These are phyloP conservation scores for Drosophila subquinaria DNA, from an alignment of 2,888 invertebrate species.

Conservation along the genomic window DNA sequence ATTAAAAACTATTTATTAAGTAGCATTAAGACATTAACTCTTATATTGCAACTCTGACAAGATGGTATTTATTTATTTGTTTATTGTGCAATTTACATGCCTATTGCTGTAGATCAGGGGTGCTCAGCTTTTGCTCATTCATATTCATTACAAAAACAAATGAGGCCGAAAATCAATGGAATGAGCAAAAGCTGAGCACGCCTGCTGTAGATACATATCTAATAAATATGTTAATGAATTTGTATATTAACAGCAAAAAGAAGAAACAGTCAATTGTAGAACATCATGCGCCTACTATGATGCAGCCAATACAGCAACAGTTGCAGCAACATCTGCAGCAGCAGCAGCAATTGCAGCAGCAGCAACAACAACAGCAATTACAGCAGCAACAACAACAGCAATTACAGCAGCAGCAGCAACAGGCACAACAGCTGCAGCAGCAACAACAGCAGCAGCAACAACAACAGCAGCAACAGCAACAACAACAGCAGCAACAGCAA, in stretches of 20 bases:
- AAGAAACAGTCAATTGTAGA: conserved; percentile 70
- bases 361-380: conserved; percentile 54
- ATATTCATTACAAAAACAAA: too few relatives aligned
- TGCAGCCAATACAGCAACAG: conserved; percentile 69
- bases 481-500: conserved; percentile 69
- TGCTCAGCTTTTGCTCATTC: too few relatives aligned
- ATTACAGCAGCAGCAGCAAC: conserved; percentile 66
- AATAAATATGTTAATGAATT: background rate
- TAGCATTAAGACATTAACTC: too few relatives aligned
- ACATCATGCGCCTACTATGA: conserved; percentile 63
- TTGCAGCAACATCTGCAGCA: conserved; percentile 61
- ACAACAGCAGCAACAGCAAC: conserved; percentile 62
- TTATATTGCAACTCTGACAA: too few relatives aligned
- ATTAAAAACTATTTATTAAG: too few relatives aligned
- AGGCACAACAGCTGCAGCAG: conserved; percentile 62
- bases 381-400: conserved; percentile 61
- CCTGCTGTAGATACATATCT: too few relatives aligned
- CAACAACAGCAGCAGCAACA: conserved; percentile 53
- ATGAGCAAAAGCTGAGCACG: too few relatives aligned
- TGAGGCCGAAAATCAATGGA: too few relatives aligned
- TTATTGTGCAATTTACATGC: background rate
- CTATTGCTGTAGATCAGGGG: too few relatives aligned
- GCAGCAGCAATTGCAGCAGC: conserved; percentile 62
- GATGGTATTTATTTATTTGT: background rate
- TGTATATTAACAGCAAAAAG: conserved; percentile 65